phyloP scores from a whole-genome alignment of 2,888 invertebrate genomes.

The Philaethria dido region DNA sequence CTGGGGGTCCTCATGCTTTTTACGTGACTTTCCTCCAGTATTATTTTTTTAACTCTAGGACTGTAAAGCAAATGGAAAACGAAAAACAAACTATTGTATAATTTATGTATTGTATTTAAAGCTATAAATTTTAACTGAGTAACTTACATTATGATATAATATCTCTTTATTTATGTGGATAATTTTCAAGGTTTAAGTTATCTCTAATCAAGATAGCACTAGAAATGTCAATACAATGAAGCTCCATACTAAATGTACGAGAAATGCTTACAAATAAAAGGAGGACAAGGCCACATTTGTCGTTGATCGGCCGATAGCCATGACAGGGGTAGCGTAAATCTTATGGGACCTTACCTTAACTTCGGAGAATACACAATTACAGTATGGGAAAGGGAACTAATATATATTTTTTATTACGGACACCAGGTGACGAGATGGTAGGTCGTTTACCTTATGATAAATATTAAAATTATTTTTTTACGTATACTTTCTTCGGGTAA shows the following conservation, averaged over 20 bases:
- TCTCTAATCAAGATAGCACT: neutral
- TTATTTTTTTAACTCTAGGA: too few species aligned
- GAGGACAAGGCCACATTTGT: conserved; percentile 52
- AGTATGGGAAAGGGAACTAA: neutral
- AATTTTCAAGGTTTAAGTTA: neutral
- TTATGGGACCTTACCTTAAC: conserved; percentile 45
- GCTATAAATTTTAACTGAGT: neutral
- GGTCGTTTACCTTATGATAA: neutral
- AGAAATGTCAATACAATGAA: conserved; percentile 2
- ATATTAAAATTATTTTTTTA: neutral
- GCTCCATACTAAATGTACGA: neutral
- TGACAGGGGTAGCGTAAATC: conserved; percentile 54
- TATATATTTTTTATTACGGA: neutral
- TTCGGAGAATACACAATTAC: neutral
- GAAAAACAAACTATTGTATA: too few species aligned
- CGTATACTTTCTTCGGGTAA: neutral
- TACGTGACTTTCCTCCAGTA: too few species aligned
- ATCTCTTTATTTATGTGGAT: neutral
- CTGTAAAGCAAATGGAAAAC: too few species aligned
- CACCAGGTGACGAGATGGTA: neutral
- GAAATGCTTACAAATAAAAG: conserved; percentile 20
- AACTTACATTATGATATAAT: neutral
- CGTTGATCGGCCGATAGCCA: conserved; percentile 53
- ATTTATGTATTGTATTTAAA: too few species aligned
- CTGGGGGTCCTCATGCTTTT: too few species aligned